Evolutionary conservation across 2,113 vertebrate genomes (phyloP), one percentile per base, ranked within the genome.

Genomic region (Elgaria multicarinata): DNA sequence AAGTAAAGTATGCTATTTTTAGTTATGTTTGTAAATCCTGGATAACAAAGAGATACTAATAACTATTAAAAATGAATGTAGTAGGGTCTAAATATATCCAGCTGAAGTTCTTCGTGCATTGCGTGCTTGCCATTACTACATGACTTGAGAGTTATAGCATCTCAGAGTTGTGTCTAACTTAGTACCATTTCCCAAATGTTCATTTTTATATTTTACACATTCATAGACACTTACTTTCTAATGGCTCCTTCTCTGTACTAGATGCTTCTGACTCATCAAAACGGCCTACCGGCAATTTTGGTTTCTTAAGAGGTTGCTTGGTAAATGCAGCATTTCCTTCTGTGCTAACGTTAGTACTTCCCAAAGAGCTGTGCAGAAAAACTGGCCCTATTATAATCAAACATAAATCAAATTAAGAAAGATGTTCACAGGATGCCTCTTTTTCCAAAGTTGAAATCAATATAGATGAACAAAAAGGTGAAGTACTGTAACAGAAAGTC

Each of bases 211-310:
- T 83, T 55, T 67, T 55, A 58, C 1, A 62, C 36, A 86, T 2
- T 20, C 26, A 10, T 6, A 13, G 12, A 1, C 0, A 96, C 98
- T 97, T 96, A 99, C 99, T 98, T 97, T 98, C 87, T 80, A 98
- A 94, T 6, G 97, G 97, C 5, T 98, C 98, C 87, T 94, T 97
- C 87, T 98, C 98, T 74, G 91, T 2, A 42, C 67, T 84, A n/a
- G 96, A 93, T 22, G 97, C 97, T 26, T 98, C 98, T 0, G 97
- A 89, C 20, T 90, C 95, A 97, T 99, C 99, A 71, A 99, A 98
- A 2, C 97, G 98, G 31, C 99, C 99, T 81, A 98, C 96, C 0
- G 99, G 99, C 33, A 98, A 97, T 94, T 97, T 98, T 0, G 98
- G 95, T 93, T 98, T 99, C 96, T 96, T 98, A 55, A 98, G 95